Evolutionary conservation across 2,888 invertebrate species (phyloP).

Genomic region (Gisinianus flammeolus): DNA sequence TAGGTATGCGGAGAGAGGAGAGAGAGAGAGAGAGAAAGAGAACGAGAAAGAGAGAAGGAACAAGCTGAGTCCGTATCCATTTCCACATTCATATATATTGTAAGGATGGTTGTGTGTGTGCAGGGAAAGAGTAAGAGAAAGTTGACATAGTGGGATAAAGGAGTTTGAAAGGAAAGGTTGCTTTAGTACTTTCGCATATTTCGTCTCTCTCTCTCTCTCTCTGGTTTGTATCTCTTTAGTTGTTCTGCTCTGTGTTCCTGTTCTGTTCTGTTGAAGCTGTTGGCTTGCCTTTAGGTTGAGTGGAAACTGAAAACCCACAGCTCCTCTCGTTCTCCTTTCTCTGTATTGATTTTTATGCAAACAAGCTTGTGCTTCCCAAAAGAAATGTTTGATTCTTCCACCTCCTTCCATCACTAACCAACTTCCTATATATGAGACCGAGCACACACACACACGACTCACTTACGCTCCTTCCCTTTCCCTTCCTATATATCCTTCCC

Average conservation of each 20-base stretch:
- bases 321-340: slow-evolving; percentile 20
- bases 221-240: slow-evolving; percentile 15
- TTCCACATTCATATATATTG: no score
- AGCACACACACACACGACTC: background rate
- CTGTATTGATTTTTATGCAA: slow-evolving; percentile 59
- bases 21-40: background rate
- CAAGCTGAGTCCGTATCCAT: background rate
- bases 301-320: slow-evolving; percentile 30
- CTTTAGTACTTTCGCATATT: slow-evolving; percentile 4
- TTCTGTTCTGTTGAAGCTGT: background rate
- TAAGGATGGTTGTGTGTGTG: background rate
- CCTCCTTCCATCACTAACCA: slow-evolving; percentile 10
- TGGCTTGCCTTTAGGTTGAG: slow-evolving; percentile 32
- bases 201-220: slow-evolving; percentile 41
- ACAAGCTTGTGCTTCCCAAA: slow-evolving; percentile 58
- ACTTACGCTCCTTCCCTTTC: no score
- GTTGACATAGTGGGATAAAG: background rate
- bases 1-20: background rate
- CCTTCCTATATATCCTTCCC: no score
- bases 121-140: background rate
- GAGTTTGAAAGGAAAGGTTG: background rate
- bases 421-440: background rate
- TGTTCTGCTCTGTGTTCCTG: background rate
- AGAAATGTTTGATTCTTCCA: slow-evolving; percentile 53
- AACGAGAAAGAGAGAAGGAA: background rate